These are phyloP conservation scores for Priapulus caudatus DNA, from an alignment of 2,888 invertebrate genomes.

Conservation along the genomic window DNA sequence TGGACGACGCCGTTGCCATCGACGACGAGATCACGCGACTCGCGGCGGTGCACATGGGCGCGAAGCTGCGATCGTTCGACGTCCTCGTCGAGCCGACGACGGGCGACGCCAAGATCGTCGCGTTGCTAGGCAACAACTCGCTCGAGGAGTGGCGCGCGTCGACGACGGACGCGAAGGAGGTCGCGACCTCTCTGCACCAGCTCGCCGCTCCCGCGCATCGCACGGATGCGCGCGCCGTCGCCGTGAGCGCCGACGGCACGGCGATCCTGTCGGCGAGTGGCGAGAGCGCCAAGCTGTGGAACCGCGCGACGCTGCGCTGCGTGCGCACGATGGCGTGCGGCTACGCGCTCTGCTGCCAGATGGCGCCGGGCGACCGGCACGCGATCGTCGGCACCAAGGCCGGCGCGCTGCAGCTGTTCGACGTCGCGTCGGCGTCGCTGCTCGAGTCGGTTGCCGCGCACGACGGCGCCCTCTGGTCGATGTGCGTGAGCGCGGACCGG, in stretches of 20 bases:
- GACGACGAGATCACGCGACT: constrained; percentile 61
- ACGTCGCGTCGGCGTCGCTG: constrained; percentile 66
- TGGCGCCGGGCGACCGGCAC: constrained; percentile 83
- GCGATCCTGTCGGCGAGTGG: constrained; percentile 73
- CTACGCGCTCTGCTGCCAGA: constrained; percentile 58
- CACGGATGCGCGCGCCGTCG: constrained; percentile 70
- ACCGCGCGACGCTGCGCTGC: constrained; percentile 49
- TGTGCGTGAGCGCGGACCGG: constrained; percentile 61
- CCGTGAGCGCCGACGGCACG: constrained; percentile 80
- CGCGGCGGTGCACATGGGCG: constrained; percentile 43
- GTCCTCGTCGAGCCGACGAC: constrained; percentile 53
- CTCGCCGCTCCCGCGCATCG: constrained; percentile 69
- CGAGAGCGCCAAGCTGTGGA: constrained; percentile 80
- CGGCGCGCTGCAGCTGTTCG: constrained; percentile 67
- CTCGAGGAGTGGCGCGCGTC: constrained; percentile 55
- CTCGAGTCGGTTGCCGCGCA: constrained; percentile 72
- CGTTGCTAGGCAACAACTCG: constrained; percentile 55
- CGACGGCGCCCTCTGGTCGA: constrained; percentile 59
- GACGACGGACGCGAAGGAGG: constrained; percentile 43
- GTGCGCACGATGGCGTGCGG: constrained; percentile 55
- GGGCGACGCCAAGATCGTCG: constrained; percentile 50
- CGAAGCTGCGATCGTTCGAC: constrained; percentile 52
- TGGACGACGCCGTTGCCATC: no score
- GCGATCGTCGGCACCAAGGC: constrained; percentile 72
- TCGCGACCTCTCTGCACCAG: constrained; percentile 41